Percentiles rank a stretch among this genome's conserved stretches.
Conservation (phyloP, 1,140 invertebrate genomes). For the Schlechtendalia chinensis region DNA sequence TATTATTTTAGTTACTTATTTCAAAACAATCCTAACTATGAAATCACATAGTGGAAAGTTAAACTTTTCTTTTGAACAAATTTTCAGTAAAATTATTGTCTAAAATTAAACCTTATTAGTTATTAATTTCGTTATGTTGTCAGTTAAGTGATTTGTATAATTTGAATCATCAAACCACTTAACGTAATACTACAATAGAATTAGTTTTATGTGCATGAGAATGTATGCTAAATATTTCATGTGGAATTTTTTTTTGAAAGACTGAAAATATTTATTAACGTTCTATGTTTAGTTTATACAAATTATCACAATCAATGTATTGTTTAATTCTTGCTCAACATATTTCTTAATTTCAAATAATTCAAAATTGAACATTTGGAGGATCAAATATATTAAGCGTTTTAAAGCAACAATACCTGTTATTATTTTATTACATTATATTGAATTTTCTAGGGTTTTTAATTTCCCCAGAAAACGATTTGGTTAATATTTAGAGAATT, state of each 20-base stretch:
- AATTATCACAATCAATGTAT: conserved; percentile 31
- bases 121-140: conserved; percentile 21
- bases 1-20: too few relatives aligned
- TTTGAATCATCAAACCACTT: conserved; percentile 17
- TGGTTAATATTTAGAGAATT: not conserved
- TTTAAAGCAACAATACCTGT: not conserved
- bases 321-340: conserved; percentile 42
- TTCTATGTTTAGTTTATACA: conserved; percentile 22
- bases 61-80: not conserved
- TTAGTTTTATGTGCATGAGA: not conserved
- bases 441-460: conserved; percentile 15
- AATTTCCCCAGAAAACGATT: not conserved
- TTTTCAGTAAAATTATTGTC: not conserved
- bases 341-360: not conserved
- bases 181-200: conserved; percentile 8
- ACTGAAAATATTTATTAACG: conserved; percentile 40
- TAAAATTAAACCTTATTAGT: not conserved
- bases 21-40: too few relatives aligned
- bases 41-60: not conserved
- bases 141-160: not conserved
- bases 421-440: not conserved
- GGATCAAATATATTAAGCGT: conserved; percentile 12
- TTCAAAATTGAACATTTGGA: conserved; percentile 27
- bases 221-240: conserved; percentile 27
- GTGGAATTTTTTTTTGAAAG: conserved; percentile 38